Base-by-base conservation (phyloP, 2,797 vertebrate genomes). In the Taeniopygia guttata region DNA sequence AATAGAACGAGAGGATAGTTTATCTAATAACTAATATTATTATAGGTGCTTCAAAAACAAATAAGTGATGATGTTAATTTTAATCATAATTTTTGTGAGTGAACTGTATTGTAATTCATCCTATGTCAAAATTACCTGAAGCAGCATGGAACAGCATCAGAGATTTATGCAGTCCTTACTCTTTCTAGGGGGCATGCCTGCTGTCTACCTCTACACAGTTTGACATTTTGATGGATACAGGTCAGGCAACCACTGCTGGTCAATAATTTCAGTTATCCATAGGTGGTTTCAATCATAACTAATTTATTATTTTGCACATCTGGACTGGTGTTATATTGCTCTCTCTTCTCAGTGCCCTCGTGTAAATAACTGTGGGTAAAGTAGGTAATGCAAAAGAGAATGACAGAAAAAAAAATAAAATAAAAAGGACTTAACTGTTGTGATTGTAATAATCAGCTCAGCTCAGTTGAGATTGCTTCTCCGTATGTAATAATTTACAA, bases 151-250 rank as follows among this genome's bases (percentile, higher is more conserved):
- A 68, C 38, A 80, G 19, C 36, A 17, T 62, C 88, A 94, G 80
- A 97, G 89, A 97, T 96, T 89, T 92, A 95, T 92, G 49, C 22
- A 58, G 72, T 42, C 36, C 40, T 51, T 62, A 23, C 49, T 89
- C 66, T 95, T 97, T 95, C 72, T 83, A 74, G 45, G 59, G 67
- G 87, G 51, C 46, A 14, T 49, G n/a, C 93, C 96, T 95, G 88
- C 84, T 94, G 74, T 93, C 93, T 94, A 4, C 58, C 75, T 96
- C 93, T 97, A 91, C 78, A n/a, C 16, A 6, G 42, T 83, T 82
- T 95, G 95, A 95, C 95, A 93, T 95, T 96, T 97, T 98, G 96
- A 98, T 94, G 69, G 87, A 97, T 97, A 94, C 38, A 88, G 84
- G 95, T 97, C 95, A 98, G 86, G 81, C 59, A 96, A 63, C 32